Evolutionary conservation across 2,113 vertebrate species (phyloP).

Genomic region (Elgaria multicarinata): DNA sequence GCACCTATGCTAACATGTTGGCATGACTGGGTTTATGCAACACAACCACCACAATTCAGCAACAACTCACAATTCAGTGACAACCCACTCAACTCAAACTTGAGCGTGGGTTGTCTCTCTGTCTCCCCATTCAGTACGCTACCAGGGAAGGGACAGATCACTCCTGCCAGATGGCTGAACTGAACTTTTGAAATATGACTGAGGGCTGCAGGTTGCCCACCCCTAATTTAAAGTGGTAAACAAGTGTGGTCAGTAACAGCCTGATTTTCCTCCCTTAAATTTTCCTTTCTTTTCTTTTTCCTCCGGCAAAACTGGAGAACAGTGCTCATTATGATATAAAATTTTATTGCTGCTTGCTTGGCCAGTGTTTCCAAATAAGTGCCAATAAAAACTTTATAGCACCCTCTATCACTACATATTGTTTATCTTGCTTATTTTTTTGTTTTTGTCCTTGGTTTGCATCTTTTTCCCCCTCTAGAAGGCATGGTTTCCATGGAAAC

Average conservation of each 20-base stretch:
- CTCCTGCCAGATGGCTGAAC: too few species aligned
- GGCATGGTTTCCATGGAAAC: constrained; percentile 24
- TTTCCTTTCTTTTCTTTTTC: constrained; percentile 21
- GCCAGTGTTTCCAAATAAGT: constrained; percentile 28
- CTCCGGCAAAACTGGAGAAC: constrained; percentile 29
- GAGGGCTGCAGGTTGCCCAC: not conserved
- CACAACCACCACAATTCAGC: too few species aligned
- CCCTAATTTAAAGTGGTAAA: not conserved
- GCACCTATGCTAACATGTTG: too few species aligned
- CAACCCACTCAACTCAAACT: too few species aligned
- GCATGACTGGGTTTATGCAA: too few species aligned
- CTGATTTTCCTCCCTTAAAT: constrained; percentile 29
- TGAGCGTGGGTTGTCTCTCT: too few species aligned
- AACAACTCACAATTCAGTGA: too few species aligned
- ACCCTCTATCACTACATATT: constrained; percentile 14
- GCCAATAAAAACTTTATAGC: not conserved
- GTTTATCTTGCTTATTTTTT: constrained; percentile 22
- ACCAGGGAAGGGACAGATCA: too few species aligned
- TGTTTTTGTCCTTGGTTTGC: not conserved
- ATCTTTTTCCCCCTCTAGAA: constrained; percentile 6
- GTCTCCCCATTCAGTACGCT: too few species aligned
- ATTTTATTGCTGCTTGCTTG: constrained; percentile 30
- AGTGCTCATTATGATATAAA: constrained; percentile 22
- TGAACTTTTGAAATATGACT: too few species aligned
- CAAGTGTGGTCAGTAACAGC: constrained; percentile 8